Percentiles rank a stretch among this genome's conserved stretches.
phyloP scores from a whole-genome alignment of 2,113 vertebrate species.

The Pseudolaguvia tuberculata region DNA sequence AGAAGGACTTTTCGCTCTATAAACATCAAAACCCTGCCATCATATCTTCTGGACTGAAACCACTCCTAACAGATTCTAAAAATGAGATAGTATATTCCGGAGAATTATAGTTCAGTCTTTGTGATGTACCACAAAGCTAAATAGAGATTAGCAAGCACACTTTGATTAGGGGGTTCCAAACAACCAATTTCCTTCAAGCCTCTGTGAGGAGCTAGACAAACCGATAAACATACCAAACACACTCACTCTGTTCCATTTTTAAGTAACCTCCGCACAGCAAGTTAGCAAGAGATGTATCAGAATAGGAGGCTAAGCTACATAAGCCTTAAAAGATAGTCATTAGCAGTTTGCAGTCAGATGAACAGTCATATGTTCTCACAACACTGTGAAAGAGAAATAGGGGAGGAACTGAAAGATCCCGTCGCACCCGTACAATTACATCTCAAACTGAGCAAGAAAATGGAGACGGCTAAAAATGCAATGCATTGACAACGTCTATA shows the following conservation, averaged over 20 bases:
- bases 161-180: conserved; percentile 7
- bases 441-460: neutral
- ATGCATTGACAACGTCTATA: neutral
- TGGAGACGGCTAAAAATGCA: no score
- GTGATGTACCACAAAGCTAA: conserved; percentile 5
- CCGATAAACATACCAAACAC: neutral
- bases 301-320: neutral
- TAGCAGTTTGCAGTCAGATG: neutral
- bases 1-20: neutral
- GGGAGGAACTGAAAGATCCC: neutral
- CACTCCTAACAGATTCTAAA: neutral
- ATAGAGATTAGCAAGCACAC: conserved; percentile 10
- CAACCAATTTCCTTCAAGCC: conserved; percentile 12
- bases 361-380: neutral
- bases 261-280: neutral
- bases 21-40: conserved; percentile 5
- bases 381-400: neutral
- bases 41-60: conserved; percentile 20
- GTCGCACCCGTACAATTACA: neutral
- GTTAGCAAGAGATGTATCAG: neutral
- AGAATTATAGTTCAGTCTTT: conserved; percentile 27
- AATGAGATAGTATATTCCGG: neutral
- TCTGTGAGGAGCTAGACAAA: neutral
- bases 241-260: neutral
- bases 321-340: neutral